Evolutionary conservation across 1,140 invertebrate species (phyloP).

Genomic region (Eumeta japonica): DNA sequence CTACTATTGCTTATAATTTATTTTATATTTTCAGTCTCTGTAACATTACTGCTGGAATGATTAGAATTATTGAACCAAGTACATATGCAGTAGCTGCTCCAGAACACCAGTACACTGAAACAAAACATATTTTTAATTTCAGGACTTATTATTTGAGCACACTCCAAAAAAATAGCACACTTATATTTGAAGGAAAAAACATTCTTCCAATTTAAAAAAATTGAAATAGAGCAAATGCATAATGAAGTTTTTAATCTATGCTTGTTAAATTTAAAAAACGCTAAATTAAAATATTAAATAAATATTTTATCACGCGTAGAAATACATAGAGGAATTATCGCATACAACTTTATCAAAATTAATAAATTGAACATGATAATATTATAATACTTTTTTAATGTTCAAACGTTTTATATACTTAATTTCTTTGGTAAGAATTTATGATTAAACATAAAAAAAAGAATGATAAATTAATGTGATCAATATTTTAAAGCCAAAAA

Average conservation of each 20-base stretch:
- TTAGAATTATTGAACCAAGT: conserved; percentile 66
- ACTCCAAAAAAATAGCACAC: conserved; percentile 9
- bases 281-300: neutral
- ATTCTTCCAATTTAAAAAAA: conserved; percentile 7
- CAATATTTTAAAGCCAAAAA: no score
- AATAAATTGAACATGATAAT: no score
- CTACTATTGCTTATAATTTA: conserved; percentile 20
- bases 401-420: no score
- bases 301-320: neutral
- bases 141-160: no score
- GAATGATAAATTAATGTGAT: no score
- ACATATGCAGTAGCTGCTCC: conserved; percentile 74
- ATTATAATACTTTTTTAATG: no score
- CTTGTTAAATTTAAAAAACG: neutral
- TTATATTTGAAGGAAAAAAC: conserved; percentile 9
- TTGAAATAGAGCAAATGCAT: conserved; percentile 5
- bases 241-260: neutral
- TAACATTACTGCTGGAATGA: conserved; percentile 68
- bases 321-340: conserved; percentile 2
- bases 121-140: conserved; percentile 21
- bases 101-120: conserved; percentile 78
- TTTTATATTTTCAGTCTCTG: conserved; percentile 37
- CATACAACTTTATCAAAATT: no score
- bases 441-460: no score
- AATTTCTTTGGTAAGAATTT: no score